Conservation (phyloP, 1,140 invertebrate genomes). For the Drosophila tropicalis region DNA sequence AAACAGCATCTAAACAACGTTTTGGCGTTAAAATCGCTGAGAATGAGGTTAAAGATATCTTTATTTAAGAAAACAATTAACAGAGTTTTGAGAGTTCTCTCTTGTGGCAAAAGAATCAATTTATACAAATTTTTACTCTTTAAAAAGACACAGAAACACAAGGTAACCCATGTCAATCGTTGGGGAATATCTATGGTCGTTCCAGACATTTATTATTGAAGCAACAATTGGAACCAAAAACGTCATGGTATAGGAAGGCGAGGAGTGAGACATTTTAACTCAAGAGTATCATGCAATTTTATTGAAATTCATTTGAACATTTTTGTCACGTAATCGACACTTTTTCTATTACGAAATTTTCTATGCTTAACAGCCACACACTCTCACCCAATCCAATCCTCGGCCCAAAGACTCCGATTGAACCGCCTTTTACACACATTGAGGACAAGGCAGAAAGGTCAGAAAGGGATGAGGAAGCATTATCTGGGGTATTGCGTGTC, state of each 20-base stretch:
- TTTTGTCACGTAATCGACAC: slow-evolving; percentile 81
- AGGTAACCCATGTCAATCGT: slow-evolving; percentile 60
- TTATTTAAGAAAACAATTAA: slow-evolving; percentile 12
- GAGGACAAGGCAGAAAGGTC: slow-evolving; percentile 31
- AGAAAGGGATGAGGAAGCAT: slow-evolving; percentile 31
- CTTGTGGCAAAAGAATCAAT: slow-evolving; percentile 30
- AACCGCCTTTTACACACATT: slow-evolving; percentile 58
- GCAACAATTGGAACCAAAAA: slow-evolving; percentile 66
- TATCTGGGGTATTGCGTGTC: slow-evolving; percentile 53
- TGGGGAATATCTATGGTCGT: slow-evolving; percentile 56
- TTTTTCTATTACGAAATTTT: slow-evolving; percentile 74
- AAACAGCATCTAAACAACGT: slow-evolving; percentile 18
- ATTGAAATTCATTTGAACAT: slow-evolving; percentile 81
- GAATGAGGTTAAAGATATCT: slow-evolving; percentile 38
- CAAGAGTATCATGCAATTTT: slow-evolving; percentile 59
- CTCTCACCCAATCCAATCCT: not conserved
- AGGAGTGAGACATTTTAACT: slow-evolving; percentile 8
- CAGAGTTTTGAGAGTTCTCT: slow-evolving; percentile 24
- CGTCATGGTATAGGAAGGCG: not conserved
- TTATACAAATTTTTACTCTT: slow-evolving; percentile 51
- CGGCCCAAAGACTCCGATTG: slow-evolving; percentile 35
- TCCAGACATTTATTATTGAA: slow-evolving; percentile 72
- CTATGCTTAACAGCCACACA: slow-evolving; percentile 5
- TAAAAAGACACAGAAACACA: slow-evolving; percentile 13
- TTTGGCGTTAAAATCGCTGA: slow-evolving; percentile 45